Base-by-base conservation (phyloP, 2,113 vertebrate genomes). In the Carollia perspicillata region DNA sequence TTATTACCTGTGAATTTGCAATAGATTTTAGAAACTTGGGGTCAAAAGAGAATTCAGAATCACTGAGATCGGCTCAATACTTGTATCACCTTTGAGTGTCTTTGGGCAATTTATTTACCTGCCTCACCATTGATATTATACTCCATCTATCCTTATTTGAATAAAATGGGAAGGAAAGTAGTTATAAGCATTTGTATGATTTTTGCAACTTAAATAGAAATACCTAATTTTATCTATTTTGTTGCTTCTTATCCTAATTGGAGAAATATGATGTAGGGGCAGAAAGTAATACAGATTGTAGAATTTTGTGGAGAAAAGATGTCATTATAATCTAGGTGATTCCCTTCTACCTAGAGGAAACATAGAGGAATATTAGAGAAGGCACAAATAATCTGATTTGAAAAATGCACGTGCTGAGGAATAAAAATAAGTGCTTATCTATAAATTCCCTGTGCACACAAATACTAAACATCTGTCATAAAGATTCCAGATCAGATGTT, bases 401-500 rank as follows among this genome's bases (percentile, higher is more conserved):
- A 42, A 80, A 94, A 87, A 44, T 23, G 10, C 35, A 13, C 66
- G 18, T 93, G 53, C 22, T 92, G 30, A 88, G 49, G 18, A 87
- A 78, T 90, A 37, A 93, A 93, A 80, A 58, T 37, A 89, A 71
- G 35, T 94, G 18, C 22, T 63, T 68, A 10, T 75, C 14, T 89
- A 20, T 84, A 86, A 53, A 86, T 86, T 93, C 17, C 16, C 1
- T 84, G 2, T 71, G 23, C n/a, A 14, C 90, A 17, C 96, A 93
- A 95, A 68, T 90, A 69, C 84, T 95, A 85, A 95, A 84, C 84
- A 40, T 69, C 28, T 97, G 5, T 94, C 37, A 28, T 78, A 75
- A 98, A 99, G 99, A 99, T 99, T 98, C 99, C 99, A 86, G 99
- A 99, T 98, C 99, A 99, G 98, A 99, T 99, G 99, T 99, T 99